phyloP scores from a whole-genome alignment of 2,797 vertebrate genomes.

The Rhynchonycteris naso region DNA sequence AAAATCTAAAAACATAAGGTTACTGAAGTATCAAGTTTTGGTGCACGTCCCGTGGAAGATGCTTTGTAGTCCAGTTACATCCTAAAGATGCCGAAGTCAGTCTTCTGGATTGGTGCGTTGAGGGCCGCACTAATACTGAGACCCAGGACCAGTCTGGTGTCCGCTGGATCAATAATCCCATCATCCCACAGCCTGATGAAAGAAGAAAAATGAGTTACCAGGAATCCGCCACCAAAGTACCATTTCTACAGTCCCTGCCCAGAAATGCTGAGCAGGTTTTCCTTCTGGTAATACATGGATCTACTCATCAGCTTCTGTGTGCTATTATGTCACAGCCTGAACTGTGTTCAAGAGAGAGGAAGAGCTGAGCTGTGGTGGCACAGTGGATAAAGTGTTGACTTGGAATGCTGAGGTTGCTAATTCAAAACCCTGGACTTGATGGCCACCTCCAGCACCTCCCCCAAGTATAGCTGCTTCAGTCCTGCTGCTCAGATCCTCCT shows the following conservation, averaged over 20 bases:
- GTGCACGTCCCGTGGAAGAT: neutral
- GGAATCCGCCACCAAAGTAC: neutral
- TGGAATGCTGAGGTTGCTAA: no score
- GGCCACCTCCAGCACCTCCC: no score
- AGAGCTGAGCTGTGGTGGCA: no score
- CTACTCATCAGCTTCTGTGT: neutral
- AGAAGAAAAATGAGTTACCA: neutral
- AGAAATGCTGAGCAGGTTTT: neutral
- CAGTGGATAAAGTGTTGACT: no score
- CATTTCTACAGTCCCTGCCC: neutral
- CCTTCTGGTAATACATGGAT: no score
- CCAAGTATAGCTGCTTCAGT: no score
- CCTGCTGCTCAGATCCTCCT: no score
- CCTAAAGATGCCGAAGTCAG: conserved; percentile 94
- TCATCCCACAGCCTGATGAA: conserved; percentile 96
- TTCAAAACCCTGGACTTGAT: no score
- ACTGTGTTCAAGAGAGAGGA: neutral
- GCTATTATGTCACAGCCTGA: neutral
- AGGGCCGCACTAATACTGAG: conserved; percentile 95
- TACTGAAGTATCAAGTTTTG: neutral
- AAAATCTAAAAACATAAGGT: neutral
- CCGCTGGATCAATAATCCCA: conserved; percentile 97
- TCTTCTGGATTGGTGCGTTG: conserved; percentile 94
- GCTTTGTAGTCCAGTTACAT: conserved; percentile 86
- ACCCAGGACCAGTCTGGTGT: conserved; percentile 96